Base-by-base conservation (phyloP, 92 coral and sea anemone genomes). In the Diadumene lineata region DNA sequence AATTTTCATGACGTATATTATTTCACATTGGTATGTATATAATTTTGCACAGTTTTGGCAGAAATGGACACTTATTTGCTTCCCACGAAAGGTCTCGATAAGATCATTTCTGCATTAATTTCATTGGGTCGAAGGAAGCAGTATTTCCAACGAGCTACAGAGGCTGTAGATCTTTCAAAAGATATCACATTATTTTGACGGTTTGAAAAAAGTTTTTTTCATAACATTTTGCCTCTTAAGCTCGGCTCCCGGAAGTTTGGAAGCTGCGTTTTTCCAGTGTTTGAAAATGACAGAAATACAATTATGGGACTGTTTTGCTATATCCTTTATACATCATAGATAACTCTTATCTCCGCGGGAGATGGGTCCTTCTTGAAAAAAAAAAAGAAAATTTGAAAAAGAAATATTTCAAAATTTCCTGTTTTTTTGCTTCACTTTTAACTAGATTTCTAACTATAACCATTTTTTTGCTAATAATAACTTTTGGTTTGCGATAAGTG, bases 151-250 rank as follows among this genome's bases (percentile, higher is more conserved):
- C 69, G 66, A 64, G 64, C 88, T 83, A 82, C 85, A 85, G 82
- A 79, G 68, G 75, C 79, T 61, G 63, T 73, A 77, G 91, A 88
- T 91, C 79, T 66, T 72, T 44, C 74, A 70, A 72, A 77, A 80
- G 97, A 91, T 91, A 91, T 23, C 51, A 79, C 79, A 66, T 66
- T 87, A 86, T 91, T 88, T 71, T 86, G 90, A 74, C 81, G 85
- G 84, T 76, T 81, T 60, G 81, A 79, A 50, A 68, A 74, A 76
- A 82, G 70, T n/a, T n/a, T 79, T 91, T 88, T 86, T 90, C 83
- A 80, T 84, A 88, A 88, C 93, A 91, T 79, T 81, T 78, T 75
- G 63, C 66, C 80, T 65, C 57, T 69, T 68, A 74, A 75, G 71
- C 77, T 34, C 43, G 66, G 65, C 82, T 80, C 75, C 90, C 90